These are phyloP conservation scores for Anhinga rufa DNA, from an alignment of 2,113 vertebrate genomes.

Conservation along the genomic window DNA sequence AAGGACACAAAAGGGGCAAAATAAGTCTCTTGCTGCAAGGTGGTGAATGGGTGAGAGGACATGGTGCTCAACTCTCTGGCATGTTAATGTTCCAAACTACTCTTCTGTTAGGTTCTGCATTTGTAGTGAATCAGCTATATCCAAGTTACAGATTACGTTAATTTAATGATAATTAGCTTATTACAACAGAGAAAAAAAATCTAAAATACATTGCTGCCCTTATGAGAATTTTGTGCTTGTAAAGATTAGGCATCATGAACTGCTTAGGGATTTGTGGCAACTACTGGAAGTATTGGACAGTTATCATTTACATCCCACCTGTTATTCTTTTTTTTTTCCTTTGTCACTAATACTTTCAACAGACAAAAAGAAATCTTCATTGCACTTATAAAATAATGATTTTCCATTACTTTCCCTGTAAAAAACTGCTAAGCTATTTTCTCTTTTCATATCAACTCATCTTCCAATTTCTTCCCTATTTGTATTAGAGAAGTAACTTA, in stretches of 20 bases:
- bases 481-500: neutral
- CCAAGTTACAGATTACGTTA: neutral
- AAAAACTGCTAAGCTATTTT: neutral
- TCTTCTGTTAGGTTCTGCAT: neutral
- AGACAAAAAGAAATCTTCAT: neutral
- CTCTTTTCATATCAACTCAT: neutral
- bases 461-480: neutral
- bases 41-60: neutral
- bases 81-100: neutral
- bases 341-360: neutral
- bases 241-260: neutral
- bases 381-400: neutral
- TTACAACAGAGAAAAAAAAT: neutral
- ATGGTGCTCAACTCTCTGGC: neutral
- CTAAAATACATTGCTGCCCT: neutral
- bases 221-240: neutral
- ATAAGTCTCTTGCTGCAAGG: slow-evolving; percentile 27
- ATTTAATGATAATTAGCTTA: neutral
- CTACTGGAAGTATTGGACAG: neutral
- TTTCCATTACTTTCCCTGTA: neutral
- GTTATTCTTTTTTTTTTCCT: neutral
- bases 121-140: neutral
- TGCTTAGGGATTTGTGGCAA: neutral
- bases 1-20: slow-evolving; percentile 38
- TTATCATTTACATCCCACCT: neutral